Base-by-base conservation (phyloP, 1,140 invertebrate genomes). In the Drosophila arizonae region DNA sequence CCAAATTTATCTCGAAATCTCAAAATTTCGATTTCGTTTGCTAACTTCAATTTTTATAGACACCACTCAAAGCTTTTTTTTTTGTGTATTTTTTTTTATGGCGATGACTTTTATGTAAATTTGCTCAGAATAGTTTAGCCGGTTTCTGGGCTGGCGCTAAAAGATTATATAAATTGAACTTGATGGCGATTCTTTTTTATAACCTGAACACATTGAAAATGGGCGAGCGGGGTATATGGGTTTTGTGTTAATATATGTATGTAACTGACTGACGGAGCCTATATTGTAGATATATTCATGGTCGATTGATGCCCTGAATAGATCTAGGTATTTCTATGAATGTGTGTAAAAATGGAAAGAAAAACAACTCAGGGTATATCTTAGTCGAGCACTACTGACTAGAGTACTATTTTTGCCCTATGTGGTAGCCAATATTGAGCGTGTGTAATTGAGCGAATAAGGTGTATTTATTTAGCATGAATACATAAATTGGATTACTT, bases 31-130 rank as follows among this genome's bases (percentile, higher is more conserved):
- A 55, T 72, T 61, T 52, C 48, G 26, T 33, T 54, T 28, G 17
- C 41, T 6, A 33, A 30, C 36, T 39, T 6, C 33, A 33, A 3
- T 33, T 24, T 72, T 60, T 55, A 66, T 46, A 26, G 36, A 11
- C 24, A 65, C 33, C 26, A 24, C 11, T 70, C 26, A 70, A 56
- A 51, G 17, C 28, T 30, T 30, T 6, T 30, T 30, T 30, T 30
- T 28, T 28, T 28, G 0, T 28, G 0, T 28, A 4, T 28, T 5
- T 55, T 55, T 55, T 50, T 61, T 61, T 55, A 46, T 60, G 17
- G 17, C 58, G 51, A 21, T 33, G 13, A 13, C 17, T 36, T 11
- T 33, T 70, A 70, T 71, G 60, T 60, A 61, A 71, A 75, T 72
- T 55, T 48, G 28, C 33, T 10, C 28, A 62, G 65, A 70, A 65